Percentiles rank a stretch among this genome's conserved stretches.
Evolutionary conservation across 1,140 invertebrate genomes (phyloP).

Genomic region (Drosophila lacertosa): DNA sequence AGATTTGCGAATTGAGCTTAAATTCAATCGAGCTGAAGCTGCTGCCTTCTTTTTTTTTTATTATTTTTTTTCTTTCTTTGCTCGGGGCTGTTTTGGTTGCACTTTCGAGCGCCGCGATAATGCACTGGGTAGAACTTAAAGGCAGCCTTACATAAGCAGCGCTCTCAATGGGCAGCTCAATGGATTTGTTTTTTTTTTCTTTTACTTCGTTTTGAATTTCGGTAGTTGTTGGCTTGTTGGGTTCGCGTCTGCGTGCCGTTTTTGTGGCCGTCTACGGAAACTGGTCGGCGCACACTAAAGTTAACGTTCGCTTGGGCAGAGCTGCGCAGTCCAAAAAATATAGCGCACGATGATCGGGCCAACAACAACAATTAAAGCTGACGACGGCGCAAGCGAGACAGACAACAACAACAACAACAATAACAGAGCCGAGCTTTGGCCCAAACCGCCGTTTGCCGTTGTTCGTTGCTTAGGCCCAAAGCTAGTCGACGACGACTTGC

Average conservation of each 20-base stretch:
- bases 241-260: slow-evolving; percentile 55
- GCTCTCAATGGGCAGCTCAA: slow-evolving; percentile 20
- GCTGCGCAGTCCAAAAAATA: slow-evolving; percentile 71
- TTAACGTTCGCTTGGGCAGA: slow-evolving; percentile 74
- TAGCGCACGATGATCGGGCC: slow-evolving; percentile 49
- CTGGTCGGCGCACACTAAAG: slow-evolving; percentile 84
- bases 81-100: slow-evolving; percentile 30
- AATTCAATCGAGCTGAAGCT: slow-evolving; percentile 43
- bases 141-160: slow-evolving; percentile 35
- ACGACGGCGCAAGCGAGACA: slow-evolving; percentile 54
- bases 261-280: slow-evolving; percentile 84
- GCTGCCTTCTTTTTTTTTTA: slow-evolving; percentile 21
- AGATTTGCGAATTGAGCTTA: slow-evolving; percentile 64
- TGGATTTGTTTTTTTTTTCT: slow-evolving; percentile 14
- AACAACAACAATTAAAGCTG: slow-evolving; percentile 54
- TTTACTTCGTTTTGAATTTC: slow-evolving; percentile 24
- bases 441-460: slow-evolving; percentile 50
- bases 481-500: slow-evolving; percentile 44
- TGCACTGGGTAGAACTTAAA: slow-evolving; percentile 62
- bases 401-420: slow-evolving; percentile 24
- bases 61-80: too few species aligned
- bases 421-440: slow-evolving; percentile 58
- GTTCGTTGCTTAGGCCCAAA: slow-evolving; percentile 33
- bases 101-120: slow-evolving; percentile 38
- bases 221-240: slow-evolving; percentile 26